Conservation (phyloP, 1,140 invertebrate genomes). For the Magallana gigas region DNA sequence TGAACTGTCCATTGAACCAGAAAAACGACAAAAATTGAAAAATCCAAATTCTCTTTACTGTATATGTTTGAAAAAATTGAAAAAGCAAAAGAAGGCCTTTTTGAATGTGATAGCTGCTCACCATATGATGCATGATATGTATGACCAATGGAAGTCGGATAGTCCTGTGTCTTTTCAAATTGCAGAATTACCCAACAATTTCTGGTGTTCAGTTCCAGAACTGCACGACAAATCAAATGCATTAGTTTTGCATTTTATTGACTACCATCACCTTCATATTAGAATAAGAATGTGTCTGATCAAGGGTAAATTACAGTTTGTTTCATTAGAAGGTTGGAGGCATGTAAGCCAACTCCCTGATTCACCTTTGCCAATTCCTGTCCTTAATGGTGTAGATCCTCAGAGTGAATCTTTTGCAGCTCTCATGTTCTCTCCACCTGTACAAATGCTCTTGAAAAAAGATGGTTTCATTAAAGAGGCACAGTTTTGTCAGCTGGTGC, state of each 20-base stretch:
- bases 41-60: background rate
- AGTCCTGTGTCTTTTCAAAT: conserved; percentile 19
- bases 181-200: background rate
- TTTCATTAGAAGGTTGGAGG: background rate
- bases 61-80: background rate
- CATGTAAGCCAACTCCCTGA: background rate
- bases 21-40: background rate
- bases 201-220: conserved; percentile 29
- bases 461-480: background rate
- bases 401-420: background rate
- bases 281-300: background rate
- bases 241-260: conserved; percentile 5
- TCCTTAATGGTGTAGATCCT: background rate
- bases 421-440: background rate
- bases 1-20: background rate
- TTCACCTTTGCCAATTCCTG: background rate
- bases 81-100: background rate
- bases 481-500: background rate
- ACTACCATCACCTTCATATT: conserved; percentile 3
- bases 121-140: background rate
- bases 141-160: background rate
- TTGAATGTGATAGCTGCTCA: conserved; percentile 17
- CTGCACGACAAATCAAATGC: background rate
- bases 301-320: background rate
- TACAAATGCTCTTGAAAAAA: background rate